phyloP scores from a whole-genome alignment of 2,797 vertebrate genomes.

The Paratrypauchen microcephalus region DNA sequence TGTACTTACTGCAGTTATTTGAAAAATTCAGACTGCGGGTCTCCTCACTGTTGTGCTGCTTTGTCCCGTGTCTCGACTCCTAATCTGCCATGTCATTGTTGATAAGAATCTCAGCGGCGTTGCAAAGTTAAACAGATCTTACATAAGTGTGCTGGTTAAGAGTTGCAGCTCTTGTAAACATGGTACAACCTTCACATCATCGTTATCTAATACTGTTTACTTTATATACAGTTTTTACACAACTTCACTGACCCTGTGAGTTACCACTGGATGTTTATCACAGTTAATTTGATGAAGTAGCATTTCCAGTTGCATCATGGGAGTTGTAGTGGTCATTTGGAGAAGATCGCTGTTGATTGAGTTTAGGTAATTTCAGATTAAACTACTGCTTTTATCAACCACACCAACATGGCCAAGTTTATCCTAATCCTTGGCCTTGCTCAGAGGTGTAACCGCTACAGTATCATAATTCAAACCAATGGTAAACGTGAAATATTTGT shows the following conservation, averaged over 20 bases:
- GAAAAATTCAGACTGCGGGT: not conserved
- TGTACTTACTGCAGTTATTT: no score
- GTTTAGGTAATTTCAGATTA: not conserved
- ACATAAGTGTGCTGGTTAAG: not conserved
- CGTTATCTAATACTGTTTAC: not conserved
- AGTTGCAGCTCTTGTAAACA: not conserved
- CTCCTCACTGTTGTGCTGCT: not conserved
- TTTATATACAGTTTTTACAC: not conserved
- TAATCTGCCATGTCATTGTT: not conserved
- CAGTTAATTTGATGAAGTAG: conserved; percentile 21
- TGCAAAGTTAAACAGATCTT: not conserved
- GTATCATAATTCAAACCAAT: no score
- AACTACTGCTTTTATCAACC: conserved; percentile 49
- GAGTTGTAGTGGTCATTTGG: not conserved
- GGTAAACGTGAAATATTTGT: no score
- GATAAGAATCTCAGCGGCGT: not conserved
- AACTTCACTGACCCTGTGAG: not conserved
- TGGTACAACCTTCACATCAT: not conserved
- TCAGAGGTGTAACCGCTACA: conserved; percentile 39
- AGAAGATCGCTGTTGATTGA: not conserved
- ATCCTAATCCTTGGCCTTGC: conserved; percentile 60
- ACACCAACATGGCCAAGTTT: conserved; percentile 52
- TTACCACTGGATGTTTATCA: conserved; percentile 18
- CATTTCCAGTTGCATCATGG: not conserved
- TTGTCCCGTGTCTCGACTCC: not conserved